Percentiles rank a stretch among this genome's conserved stretches.
Evolutionary conservation across 2,888 invertebrate genomes (phyloP).

Genomic region (Urechis unicinctus): DNA sequence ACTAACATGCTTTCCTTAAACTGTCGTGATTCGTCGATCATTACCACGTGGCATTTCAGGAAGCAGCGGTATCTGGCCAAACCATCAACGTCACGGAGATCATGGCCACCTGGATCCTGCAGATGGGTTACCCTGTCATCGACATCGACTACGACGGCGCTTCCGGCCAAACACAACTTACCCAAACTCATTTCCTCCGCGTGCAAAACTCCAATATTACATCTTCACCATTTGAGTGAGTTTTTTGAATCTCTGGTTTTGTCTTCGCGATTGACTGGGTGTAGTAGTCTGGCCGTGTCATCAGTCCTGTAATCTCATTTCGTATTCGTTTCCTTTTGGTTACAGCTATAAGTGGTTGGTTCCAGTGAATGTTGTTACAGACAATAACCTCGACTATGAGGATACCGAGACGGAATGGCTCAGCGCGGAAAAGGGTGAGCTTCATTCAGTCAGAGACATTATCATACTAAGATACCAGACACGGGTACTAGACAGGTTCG

Average conservation of each 20-base stretch:
- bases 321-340: too few species aligned
- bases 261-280: too few species aligned
- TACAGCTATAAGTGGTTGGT: slow-evolving; percentile 29
- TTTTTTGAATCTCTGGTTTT: too few species aligned
- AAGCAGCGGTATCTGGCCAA: not conserved
- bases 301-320: too few species aligned
- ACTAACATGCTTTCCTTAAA: too few species aligned
- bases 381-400: not conserved
- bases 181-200: slow-evolving; percentile 30
- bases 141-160: slow-evolving; percentile 15
- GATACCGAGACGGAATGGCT: not conserved
- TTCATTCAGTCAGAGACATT: too few species aligned
- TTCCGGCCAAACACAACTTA: slow-evolving; percentile 22
- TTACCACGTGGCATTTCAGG: too few species aligned
- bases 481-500: too few species aligned
- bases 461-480: too few species aligned
- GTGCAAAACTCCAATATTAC: slow-evolving; percentile 20
- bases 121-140: slow-evolving; percentile 45
- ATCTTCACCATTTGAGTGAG: slow-evolving; percentile 10
- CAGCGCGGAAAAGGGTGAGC: too few species aligned
- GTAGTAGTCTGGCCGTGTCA: too few species aligned
- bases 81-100: slow-evolving; percentile 28
- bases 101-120: slow-evolving; percentile 42
- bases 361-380: slow-evolving; percentile 24
- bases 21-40: too few species aligned